Conservation (phyloP, 2,113 vertebrate species). For the Lonchura striata region DNA sequence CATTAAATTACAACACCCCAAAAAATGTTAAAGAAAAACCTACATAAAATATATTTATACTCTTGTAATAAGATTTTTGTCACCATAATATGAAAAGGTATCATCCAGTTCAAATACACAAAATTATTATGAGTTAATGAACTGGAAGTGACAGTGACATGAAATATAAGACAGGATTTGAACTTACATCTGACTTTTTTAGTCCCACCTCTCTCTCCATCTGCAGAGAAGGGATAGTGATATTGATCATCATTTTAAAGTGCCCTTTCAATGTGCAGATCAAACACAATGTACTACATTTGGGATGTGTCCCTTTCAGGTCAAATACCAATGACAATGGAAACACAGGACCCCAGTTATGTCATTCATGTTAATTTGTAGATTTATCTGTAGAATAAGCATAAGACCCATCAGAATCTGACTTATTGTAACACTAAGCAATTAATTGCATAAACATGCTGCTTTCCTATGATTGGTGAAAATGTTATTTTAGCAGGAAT, state of each 20-base stretch:
- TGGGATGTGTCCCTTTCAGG: rapidly evolving
- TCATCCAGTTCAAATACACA: neutral
- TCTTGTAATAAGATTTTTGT: neutral
- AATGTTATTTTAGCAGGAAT: neutral
- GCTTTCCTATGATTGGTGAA: neutral
- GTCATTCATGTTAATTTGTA: neutral
- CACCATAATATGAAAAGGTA: neutral
- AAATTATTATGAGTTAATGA: neutral
- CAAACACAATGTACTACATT: neutral
- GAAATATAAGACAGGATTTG: neutral
- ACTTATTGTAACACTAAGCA: neutral
- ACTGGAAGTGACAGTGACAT: neutral
- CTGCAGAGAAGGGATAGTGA: neutral
- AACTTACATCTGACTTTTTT: neutral
- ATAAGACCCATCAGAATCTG: neutral
- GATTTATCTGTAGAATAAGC: neutral
- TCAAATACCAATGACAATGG: neutral
- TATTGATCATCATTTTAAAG: neutral
- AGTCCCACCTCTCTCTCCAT: neutral
- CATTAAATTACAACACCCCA: rapidly evolving
- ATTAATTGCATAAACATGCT: neutral
- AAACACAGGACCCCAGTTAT: rapidly evolving
- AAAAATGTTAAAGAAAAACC: neutral
- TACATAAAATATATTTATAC: neutral
- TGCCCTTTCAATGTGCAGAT: neutral